Percentiles rank a stretch among this genome's conserved stretches.
These are phyloP conservation scores for Acipenser oxyrinchus DNA, from an alignment of 2,797 vertebrate genomes.

Conservation along the genomic window DNA sequence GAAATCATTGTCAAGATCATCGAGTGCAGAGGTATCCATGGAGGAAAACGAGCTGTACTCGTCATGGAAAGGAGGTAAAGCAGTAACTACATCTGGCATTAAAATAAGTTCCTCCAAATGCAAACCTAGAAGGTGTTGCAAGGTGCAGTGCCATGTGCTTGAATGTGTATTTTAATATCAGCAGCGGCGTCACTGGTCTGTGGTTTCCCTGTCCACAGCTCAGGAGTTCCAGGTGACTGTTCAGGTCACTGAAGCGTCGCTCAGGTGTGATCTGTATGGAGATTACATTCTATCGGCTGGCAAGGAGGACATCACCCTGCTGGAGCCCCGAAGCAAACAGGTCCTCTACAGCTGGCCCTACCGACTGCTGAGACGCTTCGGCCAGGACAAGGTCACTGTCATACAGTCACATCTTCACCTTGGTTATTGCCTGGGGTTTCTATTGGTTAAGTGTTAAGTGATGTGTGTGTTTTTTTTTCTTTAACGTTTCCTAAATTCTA, in stretches of 20 bases:
- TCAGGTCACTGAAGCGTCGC: conserved; percentile 59
- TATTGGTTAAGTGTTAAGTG: background rate
- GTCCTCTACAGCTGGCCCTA: conserved; percentile 74
- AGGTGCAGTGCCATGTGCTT: too few species aligned
- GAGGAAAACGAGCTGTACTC: conserved; percentile 78
- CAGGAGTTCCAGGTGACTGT: conserved; percentile 59
- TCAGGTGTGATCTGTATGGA: conserved; percentile 66
- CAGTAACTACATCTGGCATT: too few species aligned
- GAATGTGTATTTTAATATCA: too few species aligned
- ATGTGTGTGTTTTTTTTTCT: background rate
- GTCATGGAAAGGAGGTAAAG: conserved; percentile 60
- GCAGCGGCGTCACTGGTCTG: background rate
- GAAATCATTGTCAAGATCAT: conserved; percentile 31
- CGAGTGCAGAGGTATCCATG: conserved; percentile 48
- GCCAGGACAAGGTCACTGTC: conserved; percentile 68
- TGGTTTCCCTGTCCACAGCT: conserved; percentile 28
- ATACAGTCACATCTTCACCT: background rate
- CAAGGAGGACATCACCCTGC: conserved; percentile 53
- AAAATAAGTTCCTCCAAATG: background rate
- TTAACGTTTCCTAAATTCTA: background rate
- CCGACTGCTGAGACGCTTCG: conserved; percentile 69
- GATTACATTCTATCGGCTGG: conserved; percentile 59
- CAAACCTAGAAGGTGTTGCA: conserved; percentile 25
- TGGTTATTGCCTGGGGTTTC: background rate
- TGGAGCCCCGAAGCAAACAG: conserved; percentile 37